phyloP scores from a whole-genome alignment of 2,888 invertebrate genomes.

The Mechanitis mazaeus region DNA sequence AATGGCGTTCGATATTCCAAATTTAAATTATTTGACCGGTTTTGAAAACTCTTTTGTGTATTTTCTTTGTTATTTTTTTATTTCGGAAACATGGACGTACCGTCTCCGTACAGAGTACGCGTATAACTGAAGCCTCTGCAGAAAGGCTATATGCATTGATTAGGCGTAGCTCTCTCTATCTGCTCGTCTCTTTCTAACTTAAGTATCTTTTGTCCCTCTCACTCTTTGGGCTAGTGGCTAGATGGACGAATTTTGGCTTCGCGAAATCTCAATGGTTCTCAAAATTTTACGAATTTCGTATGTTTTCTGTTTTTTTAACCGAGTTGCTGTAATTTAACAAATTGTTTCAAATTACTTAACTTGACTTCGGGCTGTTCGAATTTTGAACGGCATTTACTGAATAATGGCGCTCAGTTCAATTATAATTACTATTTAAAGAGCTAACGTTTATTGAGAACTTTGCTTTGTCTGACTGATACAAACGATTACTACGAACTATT shows the following conservation, averaged over 20 bases:
- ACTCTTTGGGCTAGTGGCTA: slow-evolving; percentile 46
- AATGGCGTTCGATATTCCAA: slow-evolving; percentile 5
- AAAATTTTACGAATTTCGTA: slow-evolving; percentile 48
- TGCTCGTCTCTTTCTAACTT: slow-evolving; percentile 44
- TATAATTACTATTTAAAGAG: too few relatives aligned
- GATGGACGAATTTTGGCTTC: slow-evolving; percentile 68
- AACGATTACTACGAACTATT: too few relatives aligned
- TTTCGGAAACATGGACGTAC: slow-evolving; percentile 36
- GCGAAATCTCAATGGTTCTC: slow-evolving; percentile 52
- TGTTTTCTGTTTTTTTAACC: slow-evolving; percentile 31
- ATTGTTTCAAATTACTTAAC: slow-evolving; percentile 5
- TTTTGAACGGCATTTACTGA: too few relatives aligned
- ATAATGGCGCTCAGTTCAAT: too few relatives aligned
- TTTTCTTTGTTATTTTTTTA: slow-evolving; percentile 41
- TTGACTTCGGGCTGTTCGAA: neutral
- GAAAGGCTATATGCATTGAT: slow-evolving; percentile 71
- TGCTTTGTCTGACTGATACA: too few relatives aligned
- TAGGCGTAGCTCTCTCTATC: slow-evolving; percentile 61
- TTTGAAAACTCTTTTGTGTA: slow-evolving; percentile 30
- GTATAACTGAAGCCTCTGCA: slow-evolving; percentile 65
- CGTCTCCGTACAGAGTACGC: slow-evolving; percentile 44
- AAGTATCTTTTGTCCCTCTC: slow-evolving; percentile 40
- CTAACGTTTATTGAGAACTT: too few relatives aligned
- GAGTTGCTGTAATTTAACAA: slow-evolving; percentile 28
- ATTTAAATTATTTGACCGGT: slow-evolving; percentile 25